A percentile compares a stretch with the other conserved stretches of the same genome.
phyloP scores from a whole-genome alignment of 2,797 vertebrate genomes.

The Rhinogobio ventralis region DNA sequence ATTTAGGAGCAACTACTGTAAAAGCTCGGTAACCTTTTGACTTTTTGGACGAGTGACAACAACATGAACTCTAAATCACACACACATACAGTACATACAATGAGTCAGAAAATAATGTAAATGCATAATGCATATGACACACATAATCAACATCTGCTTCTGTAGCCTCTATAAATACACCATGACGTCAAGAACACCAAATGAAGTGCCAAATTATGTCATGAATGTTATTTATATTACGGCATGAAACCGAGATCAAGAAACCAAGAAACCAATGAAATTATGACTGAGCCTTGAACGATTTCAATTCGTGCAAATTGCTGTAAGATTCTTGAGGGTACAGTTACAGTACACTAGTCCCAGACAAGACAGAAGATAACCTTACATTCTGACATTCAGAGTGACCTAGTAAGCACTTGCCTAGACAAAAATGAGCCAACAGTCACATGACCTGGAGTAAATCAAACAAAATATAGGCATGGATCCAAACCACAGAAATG shows the following conservation, averaged over 20 bases:
- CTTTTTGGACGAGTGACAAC: not conserved
- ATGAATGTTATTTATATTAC: slow-evolving; percentile 31
- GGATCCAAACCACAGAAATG: not conserved
- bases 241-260: not conserved
- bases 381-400: slow-evolving; percentile 37
- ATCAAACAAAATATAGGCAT: not conserved
- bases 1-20: not conserved
- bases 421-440: slow-evolving; percentile 20
- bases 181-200: slow-evolving; percentile 15
- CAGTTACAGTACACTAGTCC: slow-evolving; percentile 29
- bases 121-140: not conserved
- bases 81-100: not conserved
- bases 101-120: not conserved
- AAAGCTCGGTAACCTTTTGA: not conserved
- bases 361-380: slow-evolving; percentile 60
- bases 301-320: not conserved
- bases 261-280: not conserved
- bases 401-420: slow-evolving; percentile 22
- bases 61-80: not conserved
- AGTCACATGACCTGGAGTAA: slow-evolving; percentile 14
- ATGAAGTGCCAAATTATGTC: slow-evolving; percentile 19
- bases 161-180: slow-evolving; percentile 45
- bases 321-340: slow-evolving; percentile 28
- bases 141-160: slow-evolving; percentile 22
- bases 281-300: not conserved